Evolutionary conservation across 2,797 vertebrate species (phyloP).

Genomic region (Iguana delicatissima): DNA sequence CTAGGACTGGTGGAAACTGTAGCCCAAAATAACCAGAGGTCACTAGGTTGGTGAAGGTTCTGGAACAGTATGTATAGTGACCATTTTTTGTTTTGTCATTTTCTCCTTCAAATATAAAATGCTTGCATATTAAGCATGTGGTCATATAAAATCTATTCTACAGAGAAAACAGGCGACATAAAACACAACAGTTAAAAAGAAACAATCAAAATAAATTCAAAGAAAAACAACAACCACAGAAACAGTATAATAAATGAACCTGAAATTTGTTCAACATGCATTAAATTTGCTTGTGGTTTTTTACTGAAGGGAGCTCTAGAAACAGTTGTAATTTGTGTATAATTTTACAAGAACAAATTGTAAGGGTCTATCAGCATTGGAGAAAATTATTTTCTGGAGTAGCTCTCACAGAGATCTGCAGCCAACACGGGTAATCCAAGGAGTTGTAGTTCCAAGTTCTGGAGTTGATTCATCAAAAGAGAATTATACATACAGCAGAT

Average conservation of each 20-base stretch:
- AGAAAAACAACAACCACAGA: background rate
- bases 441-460: too few relatives aligned
- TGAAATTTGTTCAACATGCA: background rate
- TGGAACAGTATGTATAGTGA: background rate
- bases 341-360: background rate
- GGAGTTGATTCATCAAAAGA: background rate
- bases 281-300: background rate
- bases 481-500: background rate
- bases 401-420: too few relatives aligned
- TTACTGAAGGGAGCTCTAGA: background rate
- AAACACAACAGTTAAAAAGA: background rate
- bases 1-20: too few relatives aligned
- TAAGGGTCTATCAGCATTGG: background rate
- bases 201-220: background rate
- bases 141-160: background rate
- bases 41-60: too few relatives aligned
- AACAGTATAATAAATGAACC: background rate
- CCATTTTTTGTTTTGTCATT: background rate
- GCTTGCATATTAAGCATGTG: too few relatives aligned
- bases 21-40: too few relatives aligned
- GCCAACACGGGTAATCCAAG: too few relatives aligned
- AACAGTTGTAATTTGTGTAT: background rate
- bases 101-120: background rate
- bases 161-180: background rate
- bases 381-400: too few relatives aligned